phyloP scores from a whole-genome alignment of 2,797 vertebrate genomes.

The Meriones psammophilus region DNA sequence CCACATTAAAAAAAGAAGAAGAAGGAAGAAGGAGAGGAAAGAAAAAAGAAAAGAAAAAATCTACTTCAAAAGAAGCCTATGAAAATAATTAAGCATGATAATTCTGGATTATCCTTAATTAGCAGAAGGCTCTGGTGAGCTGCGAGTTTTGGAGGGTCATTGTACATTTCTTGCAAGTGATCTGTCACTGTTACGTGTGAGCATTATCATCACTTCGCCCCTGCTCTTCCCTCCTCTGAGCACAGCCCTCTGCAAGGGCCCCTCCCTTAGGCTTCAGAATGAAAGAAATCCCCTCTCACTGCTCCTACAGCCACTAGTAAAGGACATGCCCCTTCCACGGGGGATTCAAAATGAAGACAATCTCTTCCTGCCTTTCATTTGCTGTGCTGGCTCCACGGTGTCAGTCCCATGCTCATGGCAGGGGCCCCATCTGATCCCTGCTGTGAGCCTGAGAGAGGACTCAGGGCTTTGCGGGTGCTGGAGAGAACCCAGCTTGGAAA shows the following conservation, averaged over 20 bases:
- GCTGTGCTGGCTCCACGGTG: background rate
- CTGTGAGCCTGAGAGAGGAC: background rate
- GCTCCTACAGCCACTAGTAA: background rate
- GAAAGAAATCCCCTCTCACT: slow-evolving; percentile 38
- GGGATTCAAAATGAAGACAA: slow-evolving; percentile 3
- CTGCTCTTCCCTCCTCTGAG: slow-evolving; percentile 70
- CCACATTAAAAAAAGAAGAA: no score
- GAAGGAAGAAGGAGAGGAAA: background rate
- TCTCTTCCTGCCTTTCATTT: slow-evolving; percentile 11
- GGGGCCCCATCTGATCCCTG: background rate
- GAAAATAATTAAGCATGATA: slow-evolving; percentile 82
- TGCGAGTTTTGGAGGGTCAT: slow-evolving; percentile 70
- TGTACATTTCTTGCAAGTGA: slow-evolving; percentile 71
- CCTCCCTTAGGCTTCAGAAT: slow-evolving; percentile 60
- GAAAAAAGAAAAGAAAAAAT: background rate
- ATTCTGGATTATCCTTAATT: slow-evolving; percentile 84
- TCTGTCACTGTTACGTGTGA: slow-evolving; percentile 63
- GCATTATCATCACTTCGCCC: slow-evolving; percentile 70
- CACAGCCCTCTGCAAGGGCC: slow-evolving; percentile 60
- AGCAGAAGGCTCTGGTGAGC: slow-evolving; percentile 74
- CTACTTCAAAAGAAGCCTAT: slow-evolving; percentile 70
- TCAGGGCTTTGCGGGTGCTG: background rate
- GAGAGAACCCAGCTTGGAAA: background rate
- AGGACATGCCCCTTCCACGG: slow-evolving; percentile 16
- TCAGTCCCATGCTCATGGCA: background rate